Conservation (phyloP, 2,888 invertebrate genomes). For the Rhopalosiphum nymphaeae region DNA sequence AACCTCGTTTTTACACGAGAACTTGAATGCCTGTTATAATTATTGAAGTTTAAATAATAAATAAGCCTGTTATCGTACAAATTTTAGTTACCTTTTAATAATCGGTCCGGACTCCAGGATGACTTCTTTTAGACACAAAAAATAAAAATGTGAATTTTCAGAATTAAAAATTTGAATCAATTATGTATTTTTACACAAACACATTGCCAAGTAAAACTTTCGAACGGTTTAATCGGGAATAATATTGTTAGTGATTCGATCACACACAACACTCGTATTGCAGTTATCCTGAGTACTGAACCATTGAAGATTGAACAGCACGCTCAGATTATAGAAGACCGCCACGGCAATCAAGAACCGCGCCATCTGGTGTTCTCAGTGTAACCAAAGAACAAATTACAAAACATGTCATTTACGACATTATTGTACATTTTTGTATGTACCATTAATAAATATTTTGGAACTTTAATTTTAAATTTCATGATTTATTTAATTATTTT, state of each 20-base stretch:
- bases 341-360: slow-evolving; percentile 36
- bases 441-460: not conserved
- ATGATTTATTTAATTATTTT: no score
- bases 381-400: slow-evolving; percentile 27
- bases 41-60: not conserved
- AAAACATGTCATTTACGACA: not conserved
- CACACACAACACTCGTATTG: not conserved
- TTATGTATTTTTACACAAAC: not conserved
- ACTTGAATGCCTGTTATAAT: not conserved
- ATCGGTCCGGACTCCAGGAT: slow-evolving; percentile 64
- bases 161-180: not conserved
- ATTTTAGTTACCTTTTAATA: slow-evolving; percentile 48
- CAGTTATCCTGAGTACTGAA: slow-evolving; percentile 29
- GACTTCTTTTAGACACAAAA: slow-evolving; percentile 26
- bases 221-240: not conserved
- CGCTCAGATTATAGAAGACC: slow-evolving; percentile 44
- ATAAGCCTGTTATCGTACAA: not conserved
- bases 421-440: not conserved
- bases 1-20: not conserved
- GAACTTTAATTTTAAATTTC: not conserved
- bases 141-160: not conserved
- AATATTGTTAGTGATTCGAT: not conserved
- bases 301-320: not conserved
- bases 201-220: not conserved
- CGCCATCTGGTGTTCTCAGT: slow-evolving; percentile 42